Evolutionary conservation across 2,797 vertebrate genomes (phyloP).

Genomic region (Hipposideros larvatus): DNA sequence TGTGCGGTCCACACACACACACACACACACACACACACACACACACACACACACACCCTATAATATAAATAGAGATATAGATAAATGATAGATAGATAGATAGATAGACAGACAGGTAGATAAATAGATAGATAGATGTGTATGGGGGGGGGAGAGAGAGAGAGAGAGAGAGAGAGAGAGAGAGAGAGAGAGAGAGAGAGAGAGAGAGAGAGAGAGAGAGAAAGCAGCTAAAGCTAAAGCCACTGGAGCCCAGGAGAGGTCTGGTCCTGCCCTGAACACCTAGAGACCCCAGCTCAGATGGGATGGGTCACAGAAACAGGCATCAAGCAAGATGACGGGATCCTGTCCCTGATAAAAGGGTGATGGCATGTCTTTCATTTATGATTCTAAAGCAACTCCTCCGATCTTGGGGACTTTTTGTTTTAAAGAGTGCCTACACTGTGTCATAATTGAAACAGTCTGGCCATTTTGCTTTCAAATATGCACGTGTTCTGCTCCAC

Average conservation of each 20-base stretch:
- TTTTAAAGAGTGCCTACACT: too few species aligned
- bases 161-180: too few species aligned
- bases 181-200: too few species aligned
- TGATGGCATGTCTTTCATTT: neutral
- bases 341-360: neutral
- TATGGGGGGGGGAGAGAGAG: too few species aligned
- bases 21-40: rapidly evolving
- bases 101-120: neutral
- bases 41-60: neutral
- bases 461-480: too few species aligned
- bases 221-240: too few species aligned
- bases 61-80: too few species aligned
- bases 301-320: neutral
- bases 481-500: too few species aligned
- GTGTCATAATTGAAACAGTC: too few species aligned
- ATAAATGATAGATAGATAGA: neutral
- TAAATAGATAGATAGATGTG: too few species aligned
- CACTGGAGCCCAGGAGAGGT: neutral
- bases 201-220: too few species aligned
- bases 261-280: neutral
- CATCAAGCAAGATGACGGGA: neutral
- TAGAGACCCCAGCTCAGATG: neutral
- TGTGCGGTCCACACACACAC: rapidly evolving
- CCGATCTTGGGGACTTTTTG: too few species aligned
- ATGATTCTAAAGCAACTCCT: neutral